Base-by-base conservation (phyloP, 2,797 vertebrate species). In the Eulemur albifrons region DNA sequence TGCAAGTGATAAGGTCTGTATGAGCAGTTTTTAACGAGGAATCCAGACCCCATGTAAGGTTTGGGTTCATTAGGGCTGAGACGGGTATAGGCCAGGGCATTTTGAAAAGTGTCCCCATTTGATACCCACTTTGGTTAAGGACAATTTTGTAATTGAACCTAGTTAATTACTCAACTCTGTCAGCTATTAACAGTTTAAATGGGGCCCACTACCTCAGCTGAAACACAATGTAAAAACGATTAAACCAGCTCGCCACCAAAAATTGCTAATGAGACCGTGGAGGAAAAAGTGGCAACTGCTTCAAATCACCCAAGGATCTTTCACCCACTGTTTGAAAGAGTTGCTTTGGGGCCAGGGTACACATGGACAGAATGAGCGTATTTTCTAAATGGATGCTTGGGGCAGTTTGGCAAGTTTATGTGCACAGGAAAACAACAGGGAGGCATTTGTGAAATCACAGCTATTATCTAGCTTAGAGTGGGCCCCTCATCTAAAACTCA, bases 341-440 rank as follows among this genome's bases (percentile, higher is more conserved):
- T 61, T 54, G 32, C 43, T 90, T 21, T 69, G 61, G 40, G 18
- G 14, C 72, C 43, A 48, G 25, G 5, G 20, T 32, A 61, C 30
- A 12, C 5, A 23, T 1, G 32, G n/a, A 81, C 38, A 48, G 23
- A 0, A 0, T 52, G 27, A 76, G 38, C n/a, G 1, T 23, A 9
- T 40, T 88, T 94, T 75, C 77, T 32, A 45, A 81, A 59, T 25
- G 38, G 80, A 45, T 21, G 14, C 0, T 0, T 0, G 40, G 18
- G 57, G 57, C 50, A 14, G 18, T n/a, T 12, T 77, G 70, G 38
- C 27, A 91, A 76, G 50, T 43, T 5, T 38, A 14, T 1, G 2
- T 14, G n/a, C 69, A 15, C 32, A 27, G 13, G 45, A 7, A 17
- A 82, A 79, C 4, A 35, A n/a, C 3, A 5, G 38, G 50, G 40